A percentile compares a stretch with the other conserved stretches of the same genome.
Conservation (phyloP, 35 echinoderm and acorn worm species). For the Ophiothrix spiculata region DNA sequence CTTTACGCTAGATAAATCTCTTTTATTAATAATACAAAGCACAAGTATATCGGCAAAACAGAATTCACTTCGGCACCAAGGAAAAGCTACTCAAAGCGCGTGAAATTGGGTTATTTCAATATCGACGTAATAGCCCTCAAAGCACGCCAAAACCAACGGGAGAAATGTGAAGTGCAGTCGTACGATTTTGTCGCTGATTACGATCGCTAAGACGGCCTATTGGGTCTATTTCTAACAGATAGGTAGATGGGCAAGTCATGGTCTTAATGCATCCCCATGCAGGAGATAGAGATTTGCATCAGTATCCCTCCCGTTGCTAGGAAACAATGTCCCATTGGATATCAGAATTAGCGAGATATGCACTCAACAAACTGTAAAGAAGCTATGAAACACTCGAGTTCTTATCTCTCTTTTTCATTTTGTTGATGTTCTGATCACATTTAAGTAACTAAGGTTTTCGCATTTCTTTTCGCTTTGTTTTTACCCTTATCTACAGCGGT, state of each 20-base stretch:
- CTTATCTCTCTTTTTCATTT: background rate
- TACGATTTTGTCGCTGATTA: background rate
- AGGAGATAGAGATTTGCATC: background rate
- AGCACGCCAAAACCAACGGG: background rate
- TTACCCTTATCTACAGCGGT: background rate
- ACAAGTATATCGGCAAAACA: no score
- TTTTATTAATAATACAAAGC: no score
- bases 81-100: background rate
- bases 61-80: no score
- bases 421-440: background rate
- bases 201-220: background rate
- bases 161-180: background rate
- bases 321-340: background rate
- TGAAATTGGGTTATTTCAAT: constrained; percentile 6
- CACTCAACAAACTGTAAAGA: background rate
- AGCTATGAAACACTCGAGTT: background rate
- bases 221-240: background rate
- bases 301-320: background rate
- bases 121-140: background rate
- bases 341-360: background rate
- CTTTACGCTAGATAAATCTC: no score
- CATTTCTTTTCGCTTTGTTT: constrained; percentile 4
- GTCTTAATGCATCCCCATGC: constrained; percentile 4
- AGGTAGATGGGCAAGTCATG: background rate
- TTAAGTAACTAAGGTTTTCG: background rate